Conservation (phyloP, 1,140 invertebrate genomes). For the Sinonovacula constricta region DNA sequence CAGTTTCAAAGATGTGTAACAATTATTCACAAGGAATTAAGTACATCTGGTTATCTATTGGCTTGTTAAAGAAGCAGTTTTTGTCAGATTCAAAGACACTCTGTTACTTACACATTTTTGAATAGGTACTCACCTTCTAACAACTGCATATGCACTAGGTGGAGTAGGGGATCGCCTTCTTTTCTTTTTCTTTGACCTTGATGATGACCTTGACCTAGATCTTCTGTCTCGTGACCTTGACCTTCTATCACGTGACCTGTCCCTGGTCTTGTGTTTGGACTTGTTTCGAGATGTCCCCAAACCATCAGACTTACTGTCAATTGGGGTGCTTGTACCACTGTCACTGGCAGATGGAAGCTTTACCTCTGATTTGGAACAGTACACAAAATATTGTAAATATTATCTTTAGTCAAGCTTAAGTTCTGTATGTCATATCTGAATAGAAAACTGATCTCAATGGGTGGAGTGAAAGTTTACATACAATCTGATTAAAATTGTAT, state of each 20-base stretch:
- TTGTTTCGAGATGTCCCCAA: conserved; percentile 49
- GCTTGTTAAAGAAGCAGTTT: not conserved
- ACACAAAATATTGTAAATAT: not conserved
- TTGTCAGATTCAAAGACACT: not conserved
- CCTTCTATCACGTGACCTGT: conserved; percentile 24
- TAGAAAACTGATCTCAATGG: not conserved
- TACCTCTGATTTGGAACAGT: not conserved
- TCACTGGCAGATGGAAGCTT: conserved; percentile 14
- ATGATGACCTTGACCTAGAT: conserved; percentile 56
- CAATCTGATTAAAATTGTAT: too few species aligned
- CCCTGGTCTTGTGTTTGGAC: conserved; percentile 41
- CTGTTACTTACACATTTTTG: not conserved
- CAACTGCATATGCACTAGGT: conserved; percentile 66
- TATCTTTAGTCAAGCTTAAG: not conserved
- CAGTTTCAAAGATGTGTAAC: not conserved
- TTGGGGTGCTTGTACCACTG: conserved; percentile 42
- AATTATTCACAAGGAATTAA: too few species aligned
- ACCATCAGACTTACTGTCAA: conserved; percentile 15
- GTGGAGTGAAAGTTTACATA: not conserved
- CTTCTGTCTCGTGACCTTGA: conserved; percentile 30
- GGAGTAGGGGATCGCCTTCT: conserved; percentile 59
- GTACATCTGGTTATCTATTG: not conserved
- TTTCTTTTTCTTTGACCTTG: conserved; percentile 55
- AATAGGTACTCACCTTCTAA: conserved; percentile 61
- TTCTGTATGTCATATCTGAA: not conserved